A percentile compares a stretch with the other conserved stretches of the same genome.
phyloP scores from a whole-genome alignment of 2,797 vertebrate species.

The Sebastes nivosus region DNA sequence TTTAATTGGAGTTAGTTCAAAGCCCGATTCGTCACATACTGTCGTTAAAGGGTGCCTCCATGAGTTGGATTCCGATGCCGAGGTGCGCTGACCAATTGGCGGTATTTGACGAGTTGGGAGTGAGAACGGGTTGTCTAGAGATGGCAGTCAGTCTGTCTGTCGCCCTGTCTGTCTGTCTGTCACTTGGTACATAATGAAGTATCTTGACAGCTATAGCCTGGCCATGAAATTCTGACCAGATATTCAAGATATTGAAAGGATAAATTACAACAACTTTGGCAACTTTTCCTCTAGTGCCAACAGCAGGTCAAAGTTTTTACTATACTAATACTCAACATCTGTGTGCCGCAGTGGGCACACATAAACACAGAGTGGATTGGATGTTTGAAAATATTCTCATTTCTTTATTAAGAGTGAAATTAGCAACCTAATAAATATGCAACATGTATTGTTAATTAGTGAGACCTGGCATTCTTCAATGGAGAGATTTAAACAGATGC shows the following conservation, averaged over 20 bases:
- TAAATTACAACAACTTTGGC: not conserved
- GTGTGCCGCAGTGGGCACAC: not conserved
- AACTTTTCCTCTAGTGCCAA: not conserved
- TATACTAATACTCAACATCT: too few relatives aligned
- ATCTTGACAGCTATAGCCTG: not conserved
- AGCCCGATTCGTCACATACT: too few relatives aligned
- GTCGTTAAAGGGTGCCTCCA: too few relatives aligned
- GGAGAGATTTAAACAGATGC: not conserved
- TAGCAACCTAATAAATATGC: not conserved
- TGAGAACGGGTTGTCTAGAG: not conserved
- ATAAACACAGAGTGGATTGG: not conserved
- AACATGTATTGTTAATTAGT: not conserved
- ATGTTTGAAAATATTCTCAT: not conserved
- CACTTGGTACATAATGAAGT: too few relatives aligned
- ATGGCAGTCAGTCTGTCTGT: not conserved
- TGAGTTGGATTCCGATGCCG: too few relatives aligned
- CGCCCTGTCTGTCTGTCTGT: not conserved
- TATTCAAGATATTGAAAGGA: not conserved
- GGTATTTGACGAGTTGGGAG: too few relatives aligned
- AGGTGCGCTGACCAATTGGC: too few relatives aligned
- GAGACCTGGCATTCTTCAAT: not conserved
- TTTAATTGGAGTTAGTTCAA: too few relatives aligned
- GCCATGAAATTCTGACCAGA: not conserved
- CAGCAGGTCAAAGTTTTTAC: not conserved
- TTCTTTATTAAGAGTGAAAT: not conserved